These are phyloP conservation scores for Hyppa rectilinea DNA, from an alignment of 2,888 invertebrate species.

Conservation along the genomic window DNA sequence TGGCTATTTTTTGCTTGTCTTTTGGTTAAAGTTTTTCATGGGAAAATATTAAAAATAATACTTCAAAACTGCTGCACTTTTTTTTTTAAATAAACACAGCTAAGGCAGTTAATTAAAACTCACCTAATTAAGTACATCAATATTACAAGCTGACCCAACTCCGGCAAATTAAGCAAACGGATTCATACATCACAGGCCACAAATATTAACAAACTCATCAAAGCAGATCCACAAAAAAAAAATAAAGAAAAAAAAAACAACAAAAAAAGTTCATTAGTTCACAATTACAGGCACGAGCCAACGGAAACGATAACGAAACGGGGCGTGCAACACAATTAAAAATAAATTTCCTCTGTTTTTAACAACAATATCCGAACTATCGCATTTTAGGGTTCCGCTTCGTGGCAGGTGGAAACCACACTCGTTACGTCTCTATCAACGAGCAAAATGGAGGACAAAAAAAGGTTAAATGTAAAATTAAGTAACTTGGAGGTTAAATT, in stretches of 20 bases:
- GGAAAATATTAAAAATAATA: background rate
- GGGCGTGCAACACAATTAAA: conserved; percentile 72
- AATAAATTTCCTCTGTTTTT: conserved; percentile 74
- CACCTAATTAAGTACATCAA: background rate
- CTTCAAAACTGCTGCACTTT: background rate
- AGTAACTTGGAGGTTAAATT: conserved; percentile 1
- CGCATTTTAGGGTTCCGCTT: conserved; percentile 69
- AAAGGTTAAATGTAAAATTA: background rate
- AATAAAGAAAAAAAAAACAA: conserved; percentile 12
- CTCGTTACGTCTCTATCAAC: conserved; percentile 62
- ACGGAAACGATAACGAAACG: conserved; percentile 60
- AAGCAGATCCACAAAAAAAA: conserved; percentile 49
- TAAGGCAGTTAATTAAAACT: background rate
- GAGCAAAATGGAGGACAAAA: conserved; percentile 22
- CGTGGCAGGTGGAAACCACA: conserved; percentile 65
- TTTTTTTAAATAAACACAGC: background rate
- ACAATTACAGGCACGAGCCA: conserved; percentile 52
- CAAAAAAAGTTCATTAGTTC: conserved; percentile 54
- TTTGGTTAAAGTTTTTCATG: conserved; percentile 23
- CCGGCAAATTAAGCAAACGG: background rate
- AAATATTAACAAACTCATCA: conserved; percentile 53
- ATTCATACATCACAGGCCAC: conserved; percentile 9
- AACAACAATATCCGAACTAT: conserved; percentile 73
- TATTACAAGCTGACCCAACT: background rate
- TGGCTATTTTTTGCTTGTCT: conserved; percentile 1